Conservation (phyloP, 2,797 vertebrate genomes). For the Sciurus vulgaris region DNA sequence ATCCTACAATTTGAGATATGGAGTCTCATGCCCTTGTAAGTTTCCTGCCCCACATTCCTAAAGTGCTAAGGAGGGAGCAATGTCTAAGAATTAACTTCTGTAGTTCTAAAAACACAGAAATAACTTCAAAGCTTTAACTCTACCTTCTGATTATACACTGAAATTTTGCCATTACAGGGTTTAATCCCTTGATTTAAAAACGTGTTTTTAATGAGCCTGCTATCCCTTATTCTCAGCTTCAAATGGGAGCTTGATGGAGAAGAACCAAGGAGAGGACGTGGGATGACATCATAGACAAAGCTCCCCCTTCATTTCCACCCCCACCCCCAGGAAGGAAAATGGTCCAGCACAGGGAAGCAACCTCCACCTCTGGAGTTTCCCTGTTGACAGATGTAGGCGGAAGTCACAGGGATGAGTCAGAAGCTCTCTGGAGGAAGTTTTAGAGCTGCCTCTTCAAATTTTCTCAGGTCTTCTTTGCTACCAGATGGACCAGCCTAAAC, state of each 20-base stretch:
- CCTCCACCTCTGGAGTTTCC: slow-evolving; percentile 45
- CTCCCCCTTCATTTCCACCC: not conserved
- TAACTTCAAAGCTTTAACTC: slow-evolving; percentile 20
- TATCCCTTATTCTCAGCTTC: slow-evolving; percentile 1
- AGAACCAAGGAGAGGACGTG: not conserved
- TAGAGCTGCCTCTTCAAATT: slow-evolving; percentile 15
- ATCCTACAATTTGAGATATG: not conserved
- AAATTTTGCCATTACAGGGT: slow-evolving; percentile 11
- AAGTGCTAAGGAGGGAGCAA: not conserved
- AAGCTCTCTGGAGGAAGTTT: slow-evolving; percentile 18
- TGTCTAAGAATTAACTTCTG: not conserved
- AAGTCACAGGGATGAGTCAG: slow-evolving; percentile 42
- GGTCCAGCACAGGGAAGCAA: not conserved
- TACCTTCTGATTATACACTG: slow-evolving; percentile 12
- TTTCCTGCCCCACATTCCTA: not conserved
- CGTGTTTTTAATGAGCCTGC: not conserved
- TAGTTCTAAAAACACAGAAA: slow-evolving; percentile 49
- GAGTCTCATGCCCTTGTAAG: not conserved
- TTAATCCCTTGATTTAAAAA: slow-evolving; percentile 33
- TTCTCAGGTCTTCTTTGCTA: slow-evolving; percentile 16
- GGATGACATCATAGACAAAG: not conserved
- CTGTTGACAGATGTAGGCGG: not conserved
- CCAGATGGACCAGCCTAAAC: slow-evolving; percentile 20
- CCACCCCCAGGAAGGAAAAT: not conserved
- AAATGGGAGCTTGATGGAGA: not conserved